These are phyloP conservation scores for Acanthococcus lagerstroemiae DNA, from an alignment of 2,888 invertebrate species.

Conservation along the genomic window DNA sequence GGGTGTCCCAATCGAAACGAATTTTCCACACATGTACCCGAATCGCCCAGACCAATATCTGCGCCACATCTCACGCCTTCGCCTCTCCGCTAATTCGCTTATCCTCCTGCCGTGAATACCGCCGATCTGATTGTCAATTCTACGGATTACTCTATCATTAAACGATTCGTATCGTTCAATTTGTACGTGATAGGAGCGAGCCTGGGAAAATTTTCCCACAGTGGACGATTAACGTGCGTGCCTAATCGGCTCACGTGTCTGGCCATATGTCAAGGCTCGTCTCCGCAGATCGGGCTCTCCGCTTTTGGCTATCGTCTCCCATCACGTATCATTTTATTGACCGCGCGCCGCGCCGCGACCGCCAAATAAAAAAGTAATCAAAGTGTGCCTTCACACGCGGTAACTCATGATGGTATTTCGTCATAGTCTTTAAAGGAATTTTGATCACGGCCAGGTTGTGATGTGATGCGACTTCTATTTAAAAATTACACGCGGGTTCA, in stretches of 20 bases:
- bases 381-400: conserved; percentile 28
- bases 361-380: conserved; percentile 26
- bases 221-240: conserved; percentile 29
- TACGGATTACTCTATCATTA: neutral
- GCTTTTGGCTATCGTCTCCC: conserved; percentile 31
- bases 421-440: conserved; percentile 10
- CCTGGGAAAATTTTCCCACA: conserved; percentile 25
- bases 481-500: no score
- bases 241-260: conserved; percentile 28
- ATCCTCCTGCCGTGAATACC: neutral
- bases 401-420: conserved; percentile 30
- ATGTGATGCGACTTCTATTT: no score
- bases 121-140: neutral
- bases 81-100: neutral
- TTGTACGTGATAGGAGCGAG: conserved; percentile 19
- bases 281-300: conserved; percentile 10
- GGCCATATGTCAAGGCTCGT: conserved; percentile 30
- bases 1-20: no score
- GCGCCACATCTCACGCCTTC: neutral
- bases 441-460: neutral
- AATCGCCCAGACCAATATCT: no score
- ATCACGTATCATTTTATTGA: conserved; percentile 29
- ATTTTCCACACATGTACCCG: no score
- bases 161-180: conserved; percentile 22
- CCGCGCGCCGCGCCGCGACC: conserved; percentile 1